phyloP scores from a whole-genome alignment of 2,113 vertebrate species.

The Parotia lawesii region DNA sequence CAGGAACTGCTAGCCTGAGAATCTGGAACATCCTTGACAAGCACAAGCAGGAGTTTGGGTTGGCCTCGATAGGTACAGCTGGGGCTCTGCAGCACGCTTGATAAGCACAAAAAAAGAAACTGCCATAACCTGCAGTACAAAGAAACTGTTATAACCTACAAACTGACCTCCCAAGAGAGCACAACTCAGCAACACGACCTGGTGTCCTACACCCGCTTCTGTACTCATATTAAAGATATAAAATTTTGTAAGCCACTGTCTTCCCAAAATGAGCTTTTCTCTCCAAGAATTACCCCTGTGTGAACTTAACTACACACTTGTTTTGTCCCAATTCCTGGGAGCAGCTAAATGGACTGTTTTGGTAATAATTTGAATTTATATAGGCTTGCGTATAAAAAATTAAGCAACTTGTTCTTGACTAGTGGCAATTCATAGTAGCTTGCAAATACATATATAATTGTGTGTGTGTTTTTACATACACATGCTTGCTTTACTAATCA shows the following conservation, averaged over 20 bases:
- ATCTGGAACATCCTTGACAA: neutral
- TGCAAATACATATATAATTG: neutral
- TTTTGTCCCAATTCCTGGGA: neutral
- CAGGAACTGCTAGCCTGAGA: neutral
- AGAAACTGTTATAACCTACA: neutral
- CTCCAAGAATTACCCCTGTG: rapidly evolving
- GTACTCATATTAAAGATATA: neutral
- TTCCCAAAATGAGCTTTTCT: neutral
- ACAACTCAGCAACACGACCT: neutral
- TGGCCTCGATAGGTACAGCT: rapidly evolving
- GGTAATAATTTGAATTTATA: neutral
- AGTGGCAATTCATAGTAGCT: neutral
- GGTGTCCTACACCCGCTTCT: rapidly evolving
- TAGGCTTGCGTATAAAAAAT: neutral
- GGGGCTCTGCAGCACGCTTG: neutral
- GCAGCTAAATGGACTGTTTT: neutral
- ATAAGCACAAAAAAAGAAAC: neutral
- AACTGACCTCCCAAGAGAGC: neutral
- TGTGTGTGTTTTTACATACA: neutral
- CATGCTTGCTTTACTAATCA: neutral
- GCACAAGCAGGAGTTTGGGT: neutral
- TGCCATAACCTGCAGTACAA: neutral
- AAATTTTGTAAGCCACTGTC: neutral
- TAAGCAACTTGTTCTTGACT: neutral
- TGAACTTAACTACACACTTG: neutral